Conservation (phyloP, 2,797 vertebrate genomes). For the Ibycter americanus region DNA sequence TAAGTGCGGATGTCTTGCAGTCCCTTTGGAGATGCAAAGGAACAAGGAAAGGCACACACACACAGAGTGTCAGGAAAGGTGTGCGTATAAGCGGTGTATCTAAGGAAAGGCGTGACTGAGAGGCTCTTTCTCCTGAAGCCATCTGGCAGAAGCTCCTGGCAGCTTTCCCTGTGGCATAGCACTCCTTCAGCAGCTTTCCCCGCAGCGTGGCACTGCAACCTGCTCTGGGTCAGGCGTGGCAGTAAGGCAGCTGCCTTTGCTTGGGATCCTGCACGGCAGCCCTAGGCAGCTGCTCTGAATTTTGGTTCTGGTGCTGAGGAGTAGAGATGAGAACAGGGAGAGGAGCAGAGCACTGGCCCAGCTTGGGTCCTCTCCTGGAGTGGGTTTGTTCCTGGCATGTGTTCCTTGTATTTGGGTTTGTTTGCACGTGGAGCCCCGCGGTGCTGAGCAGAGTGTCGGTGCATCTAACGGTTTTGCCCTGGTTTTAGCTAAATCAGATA, state of each 20-base stretch:
- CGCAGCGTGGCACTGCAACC: rapidly evolving
- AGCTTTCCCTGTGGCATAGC: background rate
- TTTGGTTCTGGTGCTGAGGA: background rate
- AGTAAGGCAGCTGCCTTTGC: background rate
- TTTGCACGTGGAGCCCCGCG: background rate
- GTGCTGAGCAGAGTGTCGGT: background rate
- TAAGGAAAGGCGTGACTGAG: background rate
- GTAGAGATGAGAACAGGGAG: background rate
- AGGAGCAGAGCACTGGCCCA: background rate
- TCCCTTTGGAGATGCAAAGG: background rate
- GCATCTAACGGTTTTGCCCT: background rate
- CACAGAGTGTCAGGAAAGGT: background rate
- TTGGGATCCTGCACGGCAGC: background rate
- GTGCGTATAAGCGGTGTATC: background rate
- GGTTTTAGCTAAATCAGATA: background rate
- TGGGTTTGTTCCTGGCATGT: background rate
- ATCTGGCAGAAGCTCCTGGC: background rate
- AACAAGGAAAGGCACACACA: background rate
- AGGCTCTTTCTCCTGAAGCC: background rate
- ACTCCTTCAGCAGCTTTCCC: background rate
- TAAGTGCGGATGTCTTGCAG: background rate
- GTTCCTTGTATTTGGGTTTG: background rate
- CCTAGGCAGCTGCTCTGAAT: background rate
- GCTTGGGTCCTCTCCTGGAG: background rate
- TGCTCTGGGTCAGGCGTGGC: background rate